Conservation (phyloP, 2,113 vertebrate genomes). For the Genyomyrus donnyi region DNA sequence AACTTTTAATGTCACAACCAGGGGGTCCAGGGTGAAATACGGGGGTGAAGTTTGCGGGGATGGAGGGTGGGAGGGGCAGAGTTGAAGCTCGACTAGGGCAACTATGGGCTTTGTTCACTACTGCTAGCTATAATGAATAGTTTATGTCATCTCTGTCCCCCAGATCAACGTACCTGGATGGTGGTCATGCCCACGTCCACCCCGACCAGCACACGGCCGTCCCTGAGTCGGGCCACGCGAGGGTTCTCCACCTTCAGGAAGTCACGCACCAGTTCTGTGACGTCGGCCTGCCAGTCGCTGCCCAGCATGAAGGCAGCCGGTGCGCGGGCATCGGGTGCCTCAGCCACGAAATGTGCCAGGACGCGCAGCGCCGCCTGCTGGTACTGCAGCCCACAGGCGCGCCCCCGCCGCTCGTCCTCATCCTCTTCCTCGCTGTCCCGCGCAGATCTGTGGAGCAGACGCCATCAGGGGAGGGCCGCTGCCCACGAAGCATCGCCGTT, state of each 20-base stretch:
- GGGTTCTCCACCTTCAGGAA: conserved; percentile 86
- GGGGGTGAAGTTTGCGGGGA: neutral
- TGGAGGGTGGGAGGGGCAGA: neutral
- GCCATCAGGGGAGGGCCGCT: too few relatives aligned
- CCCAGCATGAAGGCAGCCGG: conserved; percentile 77
- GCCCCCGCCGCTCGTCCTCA: conserved; percentile 76
- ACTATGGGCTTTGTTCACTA: neutral
- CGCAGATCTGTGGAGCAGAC: conserved; percentile 57
- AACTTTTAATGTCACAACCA: neutral
- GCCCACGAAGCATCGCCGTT: too few relatives aligned
- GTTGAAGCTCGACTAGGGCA: neutral
- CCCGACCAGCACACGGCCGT: conserved; percentile 72
- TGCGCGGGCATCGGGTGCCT: conserved; percentile 66
- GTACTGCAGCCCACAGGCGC: conserved; percentile 83
- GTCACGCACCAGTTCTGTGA: conserved; percentile 81
- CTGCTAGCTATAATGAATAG: neutral
- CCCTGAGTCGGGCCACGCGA: conserved; percentile 71
- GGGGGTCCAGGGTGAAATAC: neutral
- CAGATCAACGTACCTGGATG: conserved; percentile 70
- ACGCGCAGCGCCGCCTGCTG: conserved; percentile 83
- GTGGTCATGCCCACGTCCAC: conserved; percentile 83
- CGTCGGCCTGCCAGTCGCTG: conserved; percentile 84
- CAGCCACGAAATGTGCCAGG: conserved; percentile 84
- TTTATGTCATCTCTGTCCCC: neutral
- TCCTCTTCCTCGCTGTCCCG: conserved; percentile 91